These are phyloP conservation scores for Parotia lawesii DNA, from an alignment of 2,113 vertebrate genomes.

Conservation along the genomic window DNA sequence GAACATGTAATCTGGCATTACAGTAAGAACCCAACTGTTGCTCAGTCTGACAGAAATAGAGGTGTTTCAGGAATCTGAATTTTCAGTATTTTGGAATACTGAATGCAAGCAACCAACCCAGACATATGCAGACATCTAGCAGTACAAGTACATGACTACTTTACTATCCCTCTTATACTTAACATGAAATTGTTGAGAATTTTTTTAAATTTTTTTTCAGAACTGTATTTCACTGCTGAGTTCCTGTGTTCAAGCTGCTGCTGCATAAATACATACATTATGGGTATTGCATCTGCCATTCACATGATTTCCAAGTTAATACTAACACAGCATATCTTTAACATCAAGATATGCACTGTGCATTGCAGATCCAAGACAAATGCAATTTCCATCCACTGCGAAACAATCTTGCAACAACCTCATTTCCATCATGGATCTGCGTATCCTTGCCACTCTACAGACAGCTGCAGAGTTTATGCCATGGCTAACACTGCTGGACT, in stretches of 20 bases:
- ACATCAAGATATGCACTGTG: not conserved
- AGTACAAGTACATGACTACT: not conserved
- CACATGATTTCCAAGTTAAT: not conserved
- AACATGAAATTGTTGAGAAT: not conserved
- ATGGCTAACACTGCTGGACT: not conserved
- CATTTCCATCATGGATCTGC: not conserved
- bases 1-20: not conserved
- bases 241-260: not conserved
- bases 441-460: not conserved
- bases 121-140: not conserved
- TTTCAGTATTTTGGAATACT: not conserved
- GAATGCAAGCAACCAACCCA: not conserved
- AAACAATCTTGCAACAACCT: not conserved
- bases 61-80: not conserved
- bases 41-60: not conserved
- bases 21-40: not conserved
- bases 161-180: not conserved
- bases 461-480: not conserved
- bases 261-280: not conserved
- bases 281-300: not conserved
- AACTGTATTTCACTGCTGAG: not conserved
- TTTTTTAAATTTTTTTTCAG: not conserved
- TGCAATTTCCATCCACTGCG: not conserved
- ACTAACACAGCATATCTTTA: not conserved
- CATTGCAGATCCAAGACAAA: not conserved